Base-by-base conservation (phyloP, 1,140 invertebrate genomes). In the Mya arenaria region DNA sequence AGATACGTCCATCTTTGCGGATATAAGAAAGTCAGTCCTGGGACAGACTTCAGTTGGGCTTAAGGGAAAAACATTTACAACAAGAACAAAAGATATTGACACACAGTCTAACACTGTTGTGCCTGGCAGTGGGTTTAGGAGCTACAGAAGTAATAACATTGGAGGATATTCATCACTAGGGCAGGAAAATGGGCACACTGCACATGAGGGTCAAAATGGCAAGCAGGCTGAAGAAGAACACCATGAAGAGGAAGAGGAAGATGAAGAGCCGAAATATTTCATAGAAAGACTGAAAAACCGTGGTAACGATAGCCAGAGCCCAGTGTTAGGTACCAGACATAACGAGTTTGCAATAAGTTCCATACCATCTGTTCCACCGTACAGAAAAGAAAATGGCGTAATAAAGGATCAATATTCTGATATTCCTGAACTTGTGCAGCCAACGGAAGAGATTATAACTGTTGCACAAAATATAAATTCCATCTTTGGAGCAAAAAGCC, bases 201-300 rank as follows among this genome's bases (percentile, higher is more conserved):
- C 17, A 28, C 55, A 68, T 55, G 39, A 15, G 10, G 17, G 13
- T 55, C 48, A 72, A 72, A 58, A 68, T 28, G 30, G 4, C 5
- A 32, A 55, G 34, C 17, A 79, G 23, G 15, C 55, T 62, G 68
- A 72, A 62, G 48, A 30, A 39, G 44, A 74, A 34, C 17, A 79
- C 1, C 6, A 68, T 56, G 72, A 73, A 1, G 44, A 58, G 44
- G 71, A 68, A 19, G 72, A 75, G 13, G 72, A 83, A 37, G 71
- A 41, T n/a, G 81, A 83, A 60, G 81, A 83, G 56, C 71, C 71
- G 34, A 62, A 25, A 72, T 28, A 75, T 28, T 83, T 83, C 36
- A 75, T 75, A 36, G 63, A 83, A 36, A 83, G 71, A 60, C 41
- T 77, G 17, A 77, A 77, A 75, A 75, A 62, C 56, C 19, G 56